Conservation (phyloP, 2,888 invertebrate genomes). For the Nemoura dubitans region DNA sequence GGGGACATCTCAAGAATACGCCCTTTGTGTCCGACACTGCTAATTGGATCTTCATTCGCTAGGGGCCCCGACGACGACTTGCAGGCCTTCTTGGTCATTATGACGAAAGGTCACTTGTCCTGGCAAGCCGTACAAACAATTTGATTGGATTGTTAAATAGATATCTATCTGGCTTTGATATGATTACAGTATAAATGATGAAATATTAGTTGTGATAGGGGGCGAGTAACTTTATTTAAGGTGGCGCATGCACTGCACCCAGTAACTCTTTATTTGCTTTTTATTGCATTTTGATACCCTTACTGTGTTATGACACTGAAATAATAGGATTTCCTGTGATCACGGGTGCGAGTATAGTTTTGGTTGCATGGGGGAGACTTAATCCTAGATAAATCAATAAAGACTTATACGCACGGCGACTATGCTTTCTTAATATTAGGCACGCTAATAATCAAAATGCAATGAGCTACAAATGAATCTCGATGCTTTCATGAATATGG, state of each 20-base stretch:
- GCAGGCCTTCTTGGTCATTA: slow-evolving; percentile 19
- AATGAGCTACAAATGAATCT: background rate
- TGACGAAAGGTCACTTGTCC: background rate
- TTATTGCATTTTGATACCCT: background rate
- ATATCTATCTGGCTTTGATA: slow-evolving; percentile 17
- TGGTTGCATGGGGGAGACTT: background rate
- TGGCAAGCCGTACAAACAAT: slow-evolving; percentile 9
- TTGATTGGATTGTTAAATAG: background rate
- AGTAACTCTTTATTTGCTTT: background rate
- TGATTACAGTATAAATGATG: slow-evolving; percentile 15
- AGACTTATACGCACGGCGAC: background rate
- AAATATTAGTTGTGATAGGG: background rate
- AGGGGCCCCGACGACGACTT: slow-evolving; percentile 28
- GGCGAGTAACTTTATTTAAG: background rate
- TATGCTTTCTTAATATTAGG: background rate
- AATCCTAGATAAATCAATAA: background rate
- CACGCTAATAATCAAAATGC: background rate
- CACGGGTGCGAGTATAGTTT: background rate
- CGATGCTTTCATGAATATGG: background rate
- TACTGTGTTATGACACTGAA: background rate
- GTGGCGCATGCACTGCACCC: background rate
- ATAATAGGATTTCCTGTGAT: background rate
- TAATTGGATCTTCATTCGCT: slow-evolving; percentile 45
- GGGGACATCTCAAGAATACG: slow-evolving; percentile 36
- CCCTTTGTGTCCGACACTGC: slow-evolving; percentile 38